Conservation (phyloP, 2,888 invertebrate genomes). For the Lamellibrachia satsuma region DNA sequence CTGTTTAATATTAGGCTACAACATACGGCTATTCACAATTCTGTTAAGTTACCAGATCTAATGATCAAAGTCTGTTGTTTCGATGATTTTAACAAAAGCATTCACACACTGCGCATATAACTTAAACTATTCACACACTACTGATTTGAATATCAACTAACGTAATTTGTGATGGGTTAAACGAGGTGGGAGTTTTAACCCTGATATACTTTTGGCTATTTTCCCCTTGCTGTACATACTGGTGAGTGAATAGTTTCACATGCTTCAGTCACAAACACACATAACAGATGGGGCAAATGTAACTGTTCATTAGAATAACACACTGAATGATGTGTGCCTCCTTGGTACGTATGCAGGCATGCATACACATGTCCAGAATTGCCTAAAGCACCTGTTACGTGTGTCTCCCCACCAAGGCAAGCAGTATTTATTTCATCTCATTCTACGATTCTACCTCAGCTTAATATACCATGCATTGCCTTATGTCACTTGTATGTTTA, state of each 20-base stretch:
- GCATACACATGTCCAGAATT: background rate
- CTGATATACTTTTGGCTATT: background rate
- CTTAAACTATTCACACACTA: too few relatives aligned
- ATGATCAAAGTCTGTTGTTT: too few relatives aligned
- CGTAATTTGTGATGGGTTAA: too few relatives aligned
- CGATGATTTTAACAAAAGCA: too few relatives aligned
- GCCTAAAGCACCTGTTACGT: background rate
- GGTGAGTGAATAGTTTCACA: background rate
- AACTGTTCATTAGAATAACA: background rate
- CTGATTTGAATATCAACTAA: too few relatives aligned
- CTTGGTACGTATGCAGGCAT: background rate
- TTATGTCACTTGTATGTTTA: background rate
- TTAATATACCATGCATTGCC: slow-evolving; percentile 3
- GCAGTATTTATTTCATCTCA: background rate
- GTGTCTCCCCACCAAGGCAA: background rate
- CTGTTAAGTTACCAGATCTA: too few relatives aligned
- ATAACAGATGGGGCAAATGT: background rate
- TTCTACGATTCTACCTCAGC: background rate
- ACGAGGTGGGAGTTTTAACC: too few relatives aligned
- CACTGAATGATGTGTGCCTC: background rate
- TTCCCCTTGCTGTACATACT: background rate
- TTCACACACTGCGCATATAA: too few relatives aligned
- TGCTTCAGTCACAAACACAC: background rate
- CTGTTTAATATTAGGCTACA: too few relatives aligned
- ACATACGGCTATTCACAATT: too few relatives aligned